A percentile compares a stretch with the other conserved stretches of the same genome.
Evolutionary conservation across 2,113 vertebrate genomes (phyloP).

Genomic region (Pterocles orientalis): DNA sequence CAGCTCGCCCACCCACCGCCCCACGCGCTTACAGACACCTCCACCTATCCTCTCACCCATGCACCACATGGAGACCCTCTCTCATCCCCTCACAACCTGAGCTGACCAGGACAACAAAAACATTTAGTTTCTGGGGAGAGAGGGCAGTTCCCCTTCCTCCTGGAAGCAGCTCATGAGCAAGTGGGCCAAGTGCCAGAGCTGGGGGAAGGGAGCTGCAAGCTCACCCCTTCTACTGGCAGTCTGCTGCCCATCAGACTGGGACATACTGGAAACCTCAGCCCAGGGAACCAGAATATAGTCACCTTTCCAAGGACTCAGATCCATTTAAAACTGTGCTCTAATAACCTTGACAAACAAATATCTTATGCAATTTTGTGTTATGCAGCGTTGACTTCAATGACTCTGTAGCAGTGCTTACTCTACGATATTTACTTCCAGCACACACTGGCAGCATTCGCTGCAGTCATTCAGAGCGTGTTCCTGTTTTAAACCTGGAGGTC

Average conservation of each 20-base stretch:
- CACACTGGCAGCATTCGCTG: background rate
- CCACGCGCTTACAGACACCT: accelerated
- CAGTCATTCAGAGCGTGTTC: background rate
- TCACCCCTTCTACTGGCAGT: background rate
- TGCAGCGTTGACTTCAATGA: slow-evolving; percentile 52
- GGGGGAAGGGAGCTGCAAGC: background rate
- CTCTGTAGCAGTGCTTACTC: slow-evolving; percentile 55
- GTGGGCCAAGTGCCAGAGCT: accelerated
- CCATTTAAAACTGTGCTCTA: slow-evolving; percentile 31
- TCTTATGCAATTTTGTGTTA: slow-evolving; percentile 57
- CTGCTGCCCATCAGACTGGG: background rate
- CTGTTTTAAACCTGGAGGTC: background rate
- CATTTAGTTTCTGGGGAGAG: background rate
- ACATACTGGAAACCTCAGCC: background rate
- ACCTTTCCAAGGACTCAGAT: slow-evolving; percentile 23
- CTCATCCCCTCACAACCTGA: background rate
- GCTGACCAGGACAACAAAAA: background rate
- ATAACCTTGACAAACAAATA: slow-evolving; percentile 55
- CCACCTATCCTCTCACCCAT: background rate
- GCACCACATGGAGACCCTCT: background rate
- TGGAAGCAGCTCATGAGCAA: background rate
- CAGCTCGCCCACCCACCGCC: background rate
- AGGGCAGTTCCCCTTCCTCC: background rate
- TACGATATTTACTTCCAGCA: slow-evolving; percentile 56
- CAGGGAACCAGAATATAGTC: background rate